Evolutionary conservation across 30 jellyfish, hydroid and myxozoan species (phyloP).

Genomic region (Aurelia aurita complex sp. Pacific): DNA sequence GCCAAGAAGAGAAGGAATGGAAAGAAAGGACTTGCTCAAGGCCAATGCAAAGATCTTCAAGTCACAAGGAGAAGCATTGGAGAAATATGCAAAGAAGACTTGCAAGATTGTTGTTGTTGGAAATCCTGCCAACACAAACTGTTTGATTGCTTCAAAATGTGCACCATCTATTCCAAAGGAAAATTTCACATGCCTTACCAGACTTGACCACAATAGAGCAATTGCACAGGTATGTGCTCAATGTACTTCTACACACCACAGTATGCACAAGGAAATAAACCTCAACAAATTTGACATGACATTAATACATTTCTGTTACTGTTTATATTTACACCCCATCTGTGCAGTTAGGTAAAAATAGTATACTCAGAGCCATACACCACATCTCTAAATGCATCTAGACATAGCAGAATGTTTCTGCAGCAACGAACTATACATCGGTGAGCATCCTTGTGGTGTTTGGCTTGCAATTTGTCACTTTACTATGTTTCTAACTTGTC

Average conservation of each 20-base stretch:
- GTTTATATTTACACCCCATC: no score
- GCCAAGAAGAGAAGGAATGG: constrained; percentile 99
- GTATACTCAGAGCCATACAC: no score
- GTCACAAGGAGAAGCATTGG: constrained; percentile 93
- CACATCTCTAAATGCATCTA: no score
- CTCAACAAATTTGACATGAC: no score
- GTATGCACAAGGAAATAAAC: no score
- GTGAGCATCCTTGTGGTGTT: no score
- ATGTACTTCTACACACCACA: background rate
- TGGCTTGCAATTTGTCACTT: no score
- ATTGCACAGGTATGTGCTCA: constrained; percentile 79
- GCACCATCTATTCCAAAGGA: constrained; percentile 98
- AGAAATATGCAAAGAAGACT: constrained; percentile 90
- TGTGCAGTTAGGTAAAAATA: no score
- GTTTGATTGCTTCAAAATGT: constrained; percentile 87
- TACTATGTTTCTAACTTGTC: no score
- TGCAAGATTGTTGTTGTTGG: constrained; percentile 99
- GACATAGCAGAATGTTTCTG: no score
- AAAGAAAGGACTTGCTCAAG: constrained; percentile 92
- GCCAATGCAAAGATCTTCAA: constrained; percentile 97
- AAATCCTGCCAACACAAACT: constrained; percentile 99
- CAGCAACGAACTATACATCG: no score
- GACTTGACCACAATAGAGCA: constrained; percentile 98
- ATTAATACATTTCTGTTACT: no score
- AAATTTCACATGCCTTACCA: constrained; percentile 95